These are phyloP conservation scores for Trachelus stipa DNA, from an alignment of 2,888 invertebrate species.

Conservation along the genomic window DNA sequence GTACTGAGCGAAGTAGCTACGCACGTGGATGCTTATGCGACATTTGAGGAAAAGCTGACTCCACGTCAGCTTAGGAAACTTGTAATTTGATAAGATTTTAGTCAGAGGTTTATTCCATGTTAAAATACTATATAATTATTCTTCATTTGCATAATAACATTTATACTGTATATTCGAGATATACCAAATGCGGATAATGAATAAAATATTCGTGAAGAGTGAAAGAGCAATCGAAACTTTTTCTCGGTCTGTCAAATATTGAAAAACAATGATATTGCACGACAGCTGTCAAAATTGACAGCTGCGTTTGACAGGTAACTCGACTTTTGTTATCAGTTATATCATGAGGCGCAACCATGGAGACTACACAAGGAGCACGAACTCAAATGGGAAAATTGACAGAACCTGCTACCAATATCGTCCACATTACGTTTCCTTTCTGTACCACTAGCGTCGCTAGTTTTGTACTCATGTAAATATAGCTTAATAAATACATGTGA, in stretches of 20 bases:
- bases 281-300: neutral
- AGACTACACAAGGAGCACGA: too few relatives aligned
- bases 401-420: too few relatives aligned
- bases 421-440: too few relatives aligned
- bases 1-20: neutral
- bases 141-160: neutral
- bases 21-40: neutral
- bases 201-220: neutral
- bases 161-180: neutral
- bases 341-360: too few relatives aligned
- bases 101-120: neutral
- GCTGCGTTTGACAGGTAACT: neutral
- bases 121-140: neutral
- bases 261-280: neutral
- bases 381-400: too few relatives aligned
- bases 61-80: neutral
- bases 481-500: too few relatives aligned
- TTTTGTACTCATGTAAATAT: too few relatives aligned
- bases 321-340: neutral
- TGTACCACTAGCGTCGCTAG: too few relatives aligned
- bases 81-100: neutral
- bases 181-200: neutral
- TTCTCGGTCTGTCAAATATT: neutral
- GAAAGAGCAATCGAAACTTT: neutral
- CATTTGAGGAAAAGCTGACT: neutral